Conservation (phyloP, 2,113 vertebrate species). For the Xiphias gladius region DNA sequence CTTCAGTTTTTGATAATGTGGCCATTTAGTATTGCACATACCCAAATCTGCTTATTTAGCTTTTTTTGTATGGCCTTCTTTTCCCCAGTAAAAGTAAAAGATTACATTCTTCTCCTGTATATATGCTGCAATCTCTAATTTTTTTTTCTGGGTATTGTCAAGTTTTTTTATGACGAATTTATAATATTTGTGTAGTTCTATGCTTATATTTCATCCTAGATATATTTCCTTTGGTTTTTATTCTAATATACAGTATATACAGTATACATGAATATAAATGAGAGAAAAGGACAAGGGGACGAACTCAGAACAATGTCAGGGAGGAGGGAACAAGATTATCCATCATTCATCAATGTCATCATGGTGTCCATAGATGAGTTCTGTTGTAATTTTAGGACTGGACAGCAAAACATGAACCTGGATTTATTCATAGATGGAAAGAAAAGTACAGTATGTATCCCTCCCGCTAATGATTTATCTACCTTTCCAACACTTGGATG, state of each 20-base stretch:
- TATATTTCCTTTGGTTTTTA: neutral
- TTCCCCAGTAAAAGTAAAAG: neutral
- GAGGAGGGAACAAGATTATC: slow-evolving; percentile 8
- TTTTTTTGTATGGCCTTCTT: too few species aligned
- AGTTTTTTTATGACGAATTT: neutral
- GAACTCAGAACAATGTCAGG: neutral
- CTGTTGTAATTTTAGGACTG: neutral
- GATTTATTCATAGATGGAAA: neutral
- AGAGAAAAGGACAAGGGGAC: neutral
- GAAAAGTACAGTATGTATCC: neutral
- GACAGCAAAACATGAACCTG: neutral
- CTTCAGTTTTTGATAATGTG: neutral
- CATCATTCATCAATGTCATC: slow-evolving; percentile 23
- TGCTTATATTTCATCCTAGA: neutral
- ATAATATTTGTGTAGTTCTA: neutral
- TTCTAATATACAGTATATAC: neutral
- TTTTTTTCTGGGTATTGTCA: neutral
- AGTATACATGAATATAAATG: slow-evolving; percentile 7
- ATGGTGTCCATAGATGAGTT: slow-evolving; percentile 10
- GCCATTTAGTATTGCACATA: neutral
- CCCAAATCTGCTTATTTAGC: too few species aligned
- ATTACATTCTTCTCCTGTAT: neutral
- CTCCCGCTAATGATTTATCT: neutral
- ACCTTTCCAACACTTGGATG: neutral
- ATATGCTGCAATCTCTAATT: neutral